A percentile compares a stretch with the other conserved stretches of the same genome.
Conservation (phyloP, 2,888 invertebrate species). For the Coleophora deauratella region DNA sequence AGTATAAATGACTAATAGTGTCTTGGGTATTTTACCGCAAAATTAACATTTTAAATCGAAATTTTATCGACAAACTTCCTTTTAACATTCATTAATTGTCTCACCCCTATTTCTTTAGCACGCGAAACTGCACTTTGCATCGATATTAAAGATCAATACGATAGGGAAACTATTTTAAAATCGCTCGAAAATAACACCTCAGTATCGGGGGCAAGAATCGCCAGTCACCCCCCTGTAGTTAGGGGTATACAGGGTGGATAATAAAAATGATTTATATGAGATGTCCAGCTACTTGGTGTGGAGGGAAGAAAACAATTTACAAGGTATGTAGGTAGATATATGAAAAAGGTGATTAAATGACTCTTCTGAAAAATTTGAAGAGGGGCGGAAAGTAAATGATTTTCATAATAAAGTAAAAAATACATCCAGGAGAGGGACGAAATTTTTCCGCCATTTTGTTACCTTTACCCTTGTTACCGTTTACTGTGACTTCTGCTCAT, state of each 20-base stretch:
- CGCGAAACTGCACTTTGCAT: conserved; percentile 56
- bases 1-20: no score
- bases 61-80: conserved; percentile 11
- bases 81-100: conserved; percentile 1
- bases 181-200: conserved; percentile 38
- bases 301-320: conserved; percentile 68
- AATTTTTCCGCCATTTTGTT: no score
- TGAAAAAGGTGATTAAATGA: no score
- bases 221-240: conserved; percentile 43
- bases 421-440: no score
- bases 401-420: no score
- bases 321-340: conserved; percentile 27
- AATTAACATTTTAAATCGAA: not conserved
- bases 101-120: conserved; percentile 29
- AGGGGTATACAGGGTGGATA: conserved; percentile 35
- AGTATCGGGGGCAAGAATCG: conserved; percentile 35
- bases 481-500: no score
- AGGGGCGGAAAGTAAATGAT: no score
- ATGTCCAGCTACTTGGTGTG: conserved; percentile 59
- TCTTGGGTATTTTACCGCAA: no score
- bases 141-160: conserved; percentile 37
- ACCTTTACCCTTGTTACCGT: no score
- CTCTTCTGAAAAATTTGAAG: no score
- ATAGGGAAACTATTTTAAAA: conserved; percentile 51
- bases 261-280: conserved; percentile 70